Base-by-base conservation (phyloP, 2,888 invertebrate species). In the Cryptops parisi region DNA sequence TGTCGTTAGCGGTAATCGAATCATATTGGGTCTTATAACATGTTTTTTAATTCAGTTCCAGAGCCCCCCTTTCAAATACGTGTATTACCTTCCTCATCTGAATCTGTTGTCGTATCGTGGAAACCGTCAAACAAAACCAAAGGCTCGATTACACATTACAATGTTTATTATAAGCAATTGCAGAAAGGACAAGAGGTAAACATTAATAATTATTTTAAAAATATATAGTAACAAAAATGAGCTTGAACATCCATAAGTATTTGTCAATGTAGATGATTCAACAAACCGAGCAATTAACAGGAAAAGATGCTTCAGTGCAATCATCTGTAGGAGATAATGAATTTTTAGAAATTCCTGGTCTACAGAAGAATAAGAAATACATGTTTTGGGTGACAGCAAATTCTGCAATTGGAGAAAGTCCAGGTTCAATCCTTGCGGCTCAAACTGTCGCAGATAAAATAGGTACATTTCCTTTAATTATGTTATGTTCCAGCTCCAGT, bases 311-410 rank as follows among this genome's bases (percentile, higher is more conserved):
- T n/a, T n/a, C n/a, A n/a, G n/a, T n/a, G n/a, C n/a, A n/a, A n/a
- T n/a, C n/a, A n/a, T n/a, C n/a, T n/a, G n/a, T n/a, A n/a, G n/a
- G n/a, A n/a, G n/a, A n/a, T n/a, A n/a, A n/a, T n/a, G 26, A 44
- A 27, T 52, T 21, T 21, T 21, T 44, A 1, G 52, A 52, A 44
- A n/a, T 52, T 15, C 43, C 43, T 12, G 44, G 44, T 23, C 26
- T 52, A 17, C 33, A 52, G 26, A 52, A 44, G 27, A 23, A 52
- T 27, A 52, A 44, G 22, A 52, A 52, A 12, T 52, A 44, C 33
- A 45, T 45, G 9, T 52, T 52, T 52, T 52, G 52, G 52, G 52
- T 52, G 33, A 52, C 52, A 15, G 52, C 52, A 19, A 44, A 43
- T 24, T 52, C 52, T 21, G 44, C 38, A 1, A 52, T 52, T 24